Evolutionary conservation across 2,797 vertebrate genomes (phyloP).

Genomic region (Clamator glandarius): DNA sequence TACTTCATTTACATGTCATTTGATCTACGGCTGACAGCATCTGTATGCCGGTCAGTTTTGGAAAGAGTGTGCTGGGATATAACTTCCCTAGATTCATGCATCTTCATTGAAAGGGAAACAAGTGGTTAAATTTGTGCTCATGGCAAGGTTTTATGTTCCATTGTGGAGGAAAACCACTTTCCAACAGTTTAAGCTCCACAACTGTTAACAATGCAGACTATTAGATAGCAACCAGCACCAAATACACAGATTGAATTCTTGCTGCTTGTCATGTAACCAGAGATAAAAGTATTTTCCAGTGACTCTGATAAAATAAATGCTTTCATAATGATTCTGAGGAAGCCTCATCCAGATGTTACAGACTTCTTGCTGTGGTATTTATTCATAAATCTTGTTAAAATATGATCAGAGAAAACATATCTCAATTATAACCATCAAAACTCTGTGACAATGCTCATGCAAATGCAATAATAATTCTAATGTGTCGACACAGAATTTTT

Average conservation of each 20-base stretch:
- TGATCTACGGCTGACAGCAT: not conserved
- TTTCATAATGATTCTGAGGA: not conserved
- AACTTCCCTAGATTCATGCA: not conserved
- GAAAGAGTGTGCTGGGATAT: not conserved
- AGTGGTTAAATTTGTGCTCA: not conserved
- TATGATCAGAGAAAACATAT: slow-evolving; percentile 35
- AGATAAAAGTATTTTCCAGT: slow-evolving; percentile 42
- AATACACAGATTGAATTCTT: not conserved
- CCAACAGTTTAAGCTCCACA: not conserved
- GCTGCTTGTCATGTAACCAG: slow-evolving; percentile 22
- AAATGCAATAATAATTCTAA: slow-evolving; percentile 23
- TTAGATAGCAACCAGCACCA: not conserved
- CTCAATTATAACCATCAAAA: slow-evolving; percentile 43
- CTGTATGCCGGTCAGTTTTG: not conserved
- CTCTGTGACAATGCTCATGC: not conserved
- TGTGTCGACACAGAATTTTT: not conserved
- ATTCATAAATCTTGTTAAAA: slow-evolving; percentile 54
- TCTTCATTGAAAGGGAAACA: not conserved
- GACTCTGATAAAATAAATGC: slow-evolving; percentile 32
- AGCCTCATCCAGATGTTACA: slow-evolving; percentile 45
- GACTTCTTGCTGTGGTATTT: slow-evolving; percentile 33
- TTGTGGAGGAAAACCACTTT: not conserved
- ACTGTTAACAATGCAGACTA: not conserved
- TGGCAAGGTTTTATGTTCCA: not conserved
- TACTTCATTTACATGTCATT: not conserved